These are phyloP conservation scores for Meteorus colon DNA, from an alignment of 2,888 invertebrate species.

Conservation along the genomic window DNA sequence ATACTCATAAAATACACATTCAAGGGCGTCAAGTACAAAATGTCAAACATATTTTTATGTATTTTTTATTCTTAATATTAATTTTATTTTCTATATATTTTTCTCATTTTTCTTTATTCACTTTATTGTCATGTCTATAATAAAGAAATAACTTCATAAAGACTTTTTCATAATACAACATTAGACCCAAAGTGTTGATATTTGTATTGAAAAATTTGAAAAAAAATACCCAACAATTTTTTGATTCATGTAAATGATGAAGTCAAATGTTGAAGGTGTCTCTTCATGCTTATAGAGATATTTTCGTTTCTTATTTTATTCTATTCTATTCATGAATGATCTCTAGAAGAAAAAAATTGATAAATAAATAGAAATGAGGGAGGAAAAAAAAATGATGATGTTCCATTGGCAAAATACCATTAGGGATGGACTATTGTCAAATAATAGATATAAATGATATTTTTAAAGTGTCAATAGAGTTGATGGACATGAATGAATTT, in stretches of 20 bases:
- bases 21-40: background rate
- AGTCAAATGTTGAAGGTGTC: background rate
- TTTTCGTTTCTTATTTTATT: background rate
- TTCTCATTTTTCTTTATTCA: too few relatives aligned
- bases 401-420: slow-evolving; percentile 17
- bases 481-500: slow-evolving; percentile 17
- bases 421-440: slow-evolving; percentile 19
- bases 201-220: too few relatives aligned
- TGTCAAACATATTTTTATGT: background rate
- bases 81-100: background rate
- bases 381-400: background rate
- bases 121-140: too few relatives aligned
- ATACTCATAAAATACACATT: background rate
- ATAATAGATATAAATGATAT: slow-evolving; percentile 27
- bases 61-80: background rate
- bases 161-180: too few relatives aligned
- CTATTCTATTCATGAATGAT: background rate
- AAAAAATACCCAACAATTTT: too few relatives aligned
- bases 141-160: too few relatives aligned
- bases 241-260: too few relatives aligned
- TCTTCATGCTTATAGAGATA: background rate
- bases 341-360: too few relatives aligned
- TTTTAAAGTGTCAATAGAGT: slow-evolving; percentile 6
- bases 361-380: too few relatives aligned
- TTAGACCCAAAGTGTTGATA: too few relatives aligned